A percentile compares a stretch with the other conserved stretches of the same genome.
These are phyloP conservation scores for Nesoenas mayeri DNA, from an alignment of 2,113 vertebrate species.

Conservation along the genomic window DNA sequence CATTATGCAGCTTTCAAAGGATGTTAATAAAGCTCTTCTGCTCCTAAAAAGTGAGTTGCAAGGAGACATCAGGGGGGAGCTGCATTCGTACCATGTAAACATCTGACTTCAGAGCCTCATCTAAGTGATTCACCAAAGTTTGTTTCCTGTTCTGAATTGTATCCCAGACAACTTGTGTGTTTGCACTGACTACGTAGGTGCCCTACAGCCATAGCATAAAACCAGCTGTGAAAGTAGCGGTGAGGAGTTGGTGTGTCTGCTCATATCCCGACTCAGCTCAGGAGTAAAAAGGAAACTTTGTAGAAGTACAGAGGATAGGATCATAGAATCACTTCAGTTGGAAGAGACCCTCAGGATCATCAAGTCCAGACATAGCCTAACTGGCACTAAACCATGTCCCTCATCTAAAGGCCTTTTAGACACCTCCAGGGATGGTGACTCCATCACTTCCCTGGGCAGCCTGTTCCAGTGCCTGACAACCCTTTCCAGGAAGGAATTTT, in stretches of 20 bases:
- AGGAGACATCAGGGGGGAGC: background rate
- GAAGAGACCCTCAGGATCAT: no score
- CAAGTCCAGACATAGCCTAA: no score
- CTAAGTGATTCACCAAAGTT: background rate
- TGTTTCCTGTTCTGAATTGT: background rate
- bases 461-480: no score
- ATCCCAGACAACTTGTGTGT: background rate
- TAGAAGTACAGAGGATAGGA: background rate
- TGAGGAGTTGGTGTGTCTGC: background rate
- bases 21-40: constrained; percentile 6
- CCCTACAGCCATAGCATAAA: background rate
- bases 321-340: no score
- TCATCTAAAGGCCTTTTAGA: no score
- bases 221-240: rapidly evolving
- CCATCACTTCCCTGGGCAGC: no score
- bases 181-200: background rate
- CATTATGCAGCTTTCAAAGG: constrained; percentile 26
- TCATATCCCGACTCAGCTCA: background rate
- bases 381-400: no score
- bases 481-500: no score
- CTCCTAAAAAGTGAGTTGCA: background rate
- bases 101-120: background rate
- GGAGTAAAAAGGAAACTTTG: background rate
- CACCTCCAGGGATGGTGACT: no score
- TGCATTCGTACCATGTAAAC: background rate